A percentile compares a stretch with the other conserved stretches of the same genome.
Conservation (phyloP, 2,113 vertebrate genomes). For the Trichomycterus rosablanca region DNA sequence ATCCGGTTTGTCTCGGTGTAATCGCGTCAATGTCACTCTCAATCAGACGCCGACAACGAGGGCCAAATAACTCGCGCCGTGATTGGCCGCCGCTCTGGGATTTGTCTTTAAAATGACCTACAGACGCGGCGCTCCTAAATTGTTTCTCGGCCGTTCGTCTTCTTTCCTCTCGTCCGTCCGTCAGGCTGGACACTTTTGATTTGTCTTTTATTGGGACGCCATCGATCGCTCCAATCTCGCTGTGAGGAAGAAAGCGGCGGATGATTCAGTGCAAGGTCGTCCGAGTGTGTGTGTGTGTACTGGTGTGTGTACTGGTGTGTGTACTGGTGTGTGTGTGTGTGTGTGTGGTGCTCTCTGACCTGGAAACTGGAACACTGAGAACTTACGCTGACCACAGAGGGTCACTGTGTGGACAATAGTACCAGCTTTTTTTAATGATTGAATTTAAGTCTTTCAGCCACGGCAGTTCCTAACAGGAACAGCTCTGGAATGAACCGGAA, state of each 20-base stretch:
- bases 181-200: conserved; percentile 59
- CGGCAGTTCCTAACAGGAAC: no score
- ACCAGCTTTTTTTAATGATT: no score
- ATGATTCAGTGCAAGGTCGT: conserved; percentile 39
- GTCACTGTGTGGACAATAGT: no score
- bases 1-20: conserved; percentile 73
- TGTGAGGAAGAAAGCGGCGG: conserved; percentile 43
- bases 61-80: conserved; percentile 68
- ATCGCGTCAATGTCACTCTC: conserved; percentile 80
- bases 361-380: no score
- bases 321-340: no score
- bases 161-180: conserved; percentile 54
- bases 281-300: not conserved
- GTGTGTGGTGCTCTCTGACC: no score
- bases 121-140: conserved; percentile 58
- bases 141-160: not conserved
- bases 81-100: conserved; percentile 58
- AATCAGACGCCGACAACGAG: conserved; percentile 72
- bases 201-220: conserved; percentile 51
- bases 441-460: no score
- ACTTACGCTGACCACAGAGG: no score
- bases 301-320: no score
- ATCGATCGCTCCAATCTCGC: conserved; percentile 57
- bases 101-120: conserved; percentile 73
- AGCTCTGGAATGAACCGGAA: no score